Percentiles rank a stretch among this genome's conserved stretches.
Evolutionary conservation across 1,140 invertebrate species (phyloP).

Genomic region (Caenorhabditis briggsae): DNA sequence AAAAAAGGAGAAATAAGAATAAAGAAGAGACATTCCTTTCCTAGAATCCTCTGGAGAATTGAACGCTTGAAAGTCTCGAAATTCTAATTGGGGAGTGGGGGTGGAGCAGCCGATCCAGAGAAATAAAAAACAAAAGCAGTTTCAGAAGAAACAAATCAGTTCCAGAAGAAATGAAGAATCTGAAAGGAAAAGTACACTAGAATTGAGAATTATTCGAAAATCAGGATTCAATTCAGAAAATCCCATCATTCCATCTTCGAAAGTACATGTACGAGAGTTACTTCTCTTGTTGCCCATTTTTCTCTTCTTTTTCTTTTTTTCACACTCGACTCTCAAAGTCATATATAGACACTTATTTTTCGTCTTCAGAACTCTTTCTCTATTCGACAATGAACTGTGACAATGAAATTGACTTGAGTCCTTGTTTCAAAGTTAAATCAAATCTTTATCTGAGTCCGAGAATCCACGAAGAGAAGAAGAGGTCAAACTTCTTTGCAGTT

Average conservation of each 20-base stretch:
- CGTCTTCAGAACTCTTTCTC: slow-evolving; percentile 1
- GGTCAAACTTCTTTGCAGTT: not conserved
- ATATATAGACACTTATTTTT: not conserved
- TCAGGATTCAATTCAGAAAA: slow-evolving; percentile 1
- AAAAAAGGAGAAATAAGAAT: not conserved
- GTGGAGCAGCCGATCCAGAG: not conserved
- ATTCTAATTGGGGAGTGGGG: slow-evolving; percentile 37
- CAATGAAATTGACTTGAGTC: not conserved
- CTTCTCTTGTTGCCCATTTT: not conserved
- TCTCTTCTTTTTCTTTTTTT: not conserved
- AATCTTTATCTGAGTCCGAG: not conserved
- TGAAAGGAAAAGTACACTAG: not conserved
- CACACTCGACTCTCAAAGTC: slow-evolving; percentile 9
- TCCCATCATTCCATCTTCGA: not conserved
- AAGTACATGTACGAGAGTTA: not conserved
- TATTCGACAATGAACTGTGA: not conserved
- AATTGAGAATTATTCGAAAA: not conserved
- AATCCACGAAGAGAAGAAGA: not conserved
- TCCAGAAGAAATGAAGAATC: not conserved
- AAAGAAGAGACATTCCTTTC: not conserved
- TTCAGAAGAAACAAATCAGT: not conserved
- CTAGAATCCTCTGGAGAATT: slow-evolving; percentile 36
- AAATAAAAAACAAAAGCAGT: not conserved
- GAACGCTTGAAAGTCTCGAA: slow-evolving; percentile 8
- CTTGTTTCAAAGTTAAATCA: not conserved